Evolutionary conservation across 1,140 invertebrate species (phyloP).

Genomic region (Mactra quadrangularis): DNA sequence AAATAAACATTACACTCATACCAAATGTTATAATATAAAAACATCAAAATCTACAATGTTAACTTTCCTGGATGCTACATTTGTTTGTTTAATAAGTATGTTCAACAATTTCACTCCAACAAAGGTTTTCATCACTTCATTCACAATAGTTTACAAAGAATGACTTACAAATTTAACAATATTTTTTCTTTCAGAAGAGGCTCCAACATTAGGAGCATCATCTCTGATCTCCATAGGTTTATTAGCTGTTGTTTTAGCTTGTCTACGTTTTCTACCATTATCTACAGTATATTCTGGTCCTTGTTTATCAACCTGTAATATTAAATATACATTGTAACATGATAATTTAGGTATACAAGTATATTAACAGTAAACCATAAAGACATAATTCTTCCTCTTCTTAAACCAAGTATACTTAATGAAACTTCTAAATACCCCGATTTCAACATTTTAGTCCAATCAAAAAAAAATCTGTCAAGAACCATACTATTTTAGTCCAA

Average conservation of each 20-base stretch:
- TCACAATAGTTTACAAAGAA: too few relatives aligned
- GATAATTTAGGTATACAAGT: not conserved
- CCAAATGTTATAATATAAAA: too few relatives aligned
- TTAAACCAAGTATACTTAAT: not conserved
- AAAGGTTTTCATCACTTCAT: too few relatives aligned
- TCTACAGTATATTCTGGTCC: conserved; percentile 38
- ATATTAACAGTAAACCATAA: not conserved
- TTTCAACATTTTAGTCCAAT: too few relatives aligned
- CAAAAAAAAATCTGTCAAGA: not conserved
- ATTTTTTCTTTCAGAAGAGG: conserved; percentile 41
- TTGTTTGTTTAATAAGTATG: too few relatives aligned
- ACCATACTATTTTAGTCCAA: too few relatives aligned
- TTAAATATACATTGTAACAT: not conserved
- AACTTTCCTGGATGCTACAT: too few relatives aligned
- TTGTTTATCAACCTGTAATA: conserved; percentile 22
- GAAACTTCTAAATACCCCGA: too few relatives aligned
- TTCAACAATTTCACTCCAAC: too few relatives aligned
- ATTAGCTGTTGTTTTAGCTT: not conserved
- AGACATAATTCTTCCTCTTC: not conserved
- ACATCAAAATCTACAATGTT: too few relatives aligned
- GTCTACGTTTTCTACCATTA: conserved; percentile 7
- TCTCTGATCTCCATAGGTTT: conserved; percentile 30
- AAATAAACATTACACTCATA: too few relatives aligned
- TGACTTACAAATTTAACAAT: conserved; percentile 22
- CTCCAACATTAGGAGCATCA: conserved; percentile 31